Evolutionary conservation across 2,113 vertebrate species (phyloP), one percentile per base, ranked within the genome.

Genomic region (Myocastor coypus): DNA sequence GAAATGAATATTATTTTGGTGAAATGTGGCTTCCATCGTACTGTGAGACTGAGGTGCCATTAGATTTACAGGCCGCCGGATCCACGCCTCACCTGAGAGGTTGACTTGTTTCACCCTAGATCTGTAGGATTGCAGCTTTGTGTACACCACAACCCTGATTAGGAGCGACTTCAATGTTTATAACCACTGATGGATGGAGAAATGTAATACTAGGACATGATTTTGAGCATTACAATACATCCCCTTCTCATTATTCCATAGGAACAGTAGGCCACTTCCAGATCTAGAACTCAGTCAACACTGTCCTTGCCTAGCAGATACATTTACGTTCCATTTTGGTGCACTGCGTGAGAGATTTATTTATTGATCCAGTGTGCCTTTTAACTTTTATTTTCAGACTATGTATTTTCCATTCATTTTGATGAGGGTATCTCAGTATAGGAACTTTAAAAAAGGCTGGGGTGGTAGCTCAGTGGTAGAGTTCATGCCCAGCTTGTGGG

Each of bases 331-430:
- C 52, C 66, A 55, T 63, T 77, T 75, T 69, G 57, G 50, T 85
- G 28, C 73, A 84, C 28, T 37, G 89, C 88, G 55, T 78, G 42
- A 88, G 5, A 52, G 61, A 66, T 28, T 88, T 89, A 61, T 63
- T 81, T 94, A 64, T 55, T 63, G 46, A 75, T 46, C 12, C 50
- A 34, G 8, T 75, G 24, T 59, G 6, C 17, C 17, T 83, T 77
- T 88, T 46, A 52, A 85, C 42, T 73, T 50, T 61, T 92, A 55
- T 94, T 73, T 86, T 92, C 50, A 69, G 55, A 71, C 20, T 71
- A 59, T 57, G 57, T 87, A 69, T 12, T 69, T 69, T 57, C 24
- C 19, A 57, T 13, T 13, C 5, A 40, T 87, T 89, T 46, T 86
- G 81, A 55, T 84, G 46, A 26, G 12, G 57, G 19, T 77, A 32